Percentiles rank a stretch among this genome's conserved stretches.
phyloP scores from a whole-genome alignment of 2,888 invertebrate species.

The Atrina japonica region DNA sequence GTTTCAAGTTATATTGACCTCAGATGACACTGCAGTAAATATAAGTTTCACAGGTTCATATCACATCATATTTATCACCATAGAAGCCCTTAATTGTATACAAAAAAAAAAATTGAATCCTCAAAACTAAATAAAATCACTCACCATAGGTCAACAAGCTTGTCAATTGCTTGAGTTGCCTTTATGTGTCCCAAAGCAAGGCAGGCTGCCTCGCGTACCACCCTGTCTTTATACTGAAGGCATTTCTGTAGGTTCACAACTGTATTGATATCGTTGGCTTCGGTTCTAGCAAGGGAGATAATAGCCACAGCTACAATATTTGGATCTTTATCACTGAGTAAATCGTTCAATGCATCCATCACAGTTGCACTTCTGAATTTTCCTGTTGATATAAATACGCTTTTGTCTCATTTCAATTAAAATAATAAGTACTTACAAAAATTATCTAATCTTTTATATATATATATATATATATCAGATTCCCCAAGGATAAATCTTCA shows the following conservation, averaged over 20 bases:
- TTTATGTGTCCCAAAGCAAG: conserved; percentile 67
- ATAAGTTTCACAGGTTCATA: too few relatives aligned
- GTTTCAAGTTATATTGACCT: too few relatives aligned
- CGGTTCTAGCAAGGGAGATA: conserved; percentile 67
- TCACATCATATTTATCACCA: too few relatives aligned
- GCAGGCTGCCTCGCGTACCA: conserved; percentile 70
- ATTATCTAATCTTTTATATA: too few relatives aligned
- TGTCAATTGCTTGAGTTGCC: conserved; percentile 57
- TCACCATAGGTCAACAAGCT: conserved; percentile 69
- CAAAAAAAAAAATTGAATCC: too few relatives aligned
- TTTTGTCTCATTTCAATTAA: too few relatives aligned
- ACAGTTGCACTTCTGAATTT: conserved; percentile 68
- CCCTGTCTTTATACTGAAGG: conserved; percentile 63
- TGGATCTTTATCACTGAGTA: conserved; percentile 65
- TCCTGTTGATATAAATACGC: too few relatives aligned
- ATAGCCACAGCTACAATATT: conserved; percentile 68
- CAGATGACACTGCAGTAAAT: too few relatives aligned
- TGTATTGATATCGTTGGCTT: conserved; percentile 49
- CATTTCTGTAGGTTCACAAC: conserved; percentile 52
- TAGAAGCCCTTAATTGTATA: too few relatives aligned
- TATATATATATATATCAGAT: not conserved
- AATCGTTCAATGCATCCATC: conserved; percentile 66
- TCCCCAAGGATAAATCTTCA: too few relatives aligned
- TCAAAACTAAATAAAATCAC: conserved; percentile 32
- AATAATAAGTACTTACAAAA: not conserved